Evolutionary conservation across 2,888 invertebrate genomes (phyloP), one percentile per base, ranked within the genome.

Genomic region (Rhopalosiphum nymphaeae): DNA sequence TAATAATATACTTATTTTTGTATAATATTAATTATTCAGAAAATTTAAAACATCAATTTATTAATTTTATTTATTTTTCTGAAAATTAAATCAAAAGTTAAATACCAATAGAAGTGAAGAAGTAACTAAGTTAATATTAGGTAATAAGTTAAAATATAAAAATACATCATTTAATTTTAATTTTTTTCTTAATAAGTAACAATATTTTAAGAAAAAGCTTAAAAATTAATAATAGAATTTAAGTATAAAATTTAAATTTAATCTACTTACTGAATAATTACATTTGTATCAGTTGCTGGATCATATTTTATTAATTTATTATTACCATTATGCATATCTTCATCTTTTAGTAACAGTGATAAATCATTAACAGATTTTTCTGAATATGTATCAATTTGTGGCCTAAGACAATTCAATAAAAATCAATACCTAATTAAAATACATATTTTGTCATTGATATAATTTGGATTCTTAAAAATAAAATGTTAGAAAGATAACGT

Each of bases 181-280:
- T n/a, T n/a, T n/a, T 13, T 67, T n/a, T n/a, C 11, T 67, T 67
- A 46, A 46, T 57, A 25, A 57, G 3, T 16, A 67, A 36, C n/a
- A 67, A n/a, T n/a, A 16, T n/a, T 67, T n/a, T 5, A 67, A n/a
- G 16, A n/a, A 67, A 61, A 67, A 67, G 4, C 67, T n/a, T 67
- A 67, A 67, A n/a, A 67, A 16, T n/a, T 67, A 67, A n/a, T n/a
- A n/a, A 67, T 5, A n/a, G 21, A 46, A 84, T 61, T 89, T 53
- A 42, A 57, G 3, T 42, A 89, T 44, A 57, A 61, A 61, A 78
- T 84, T 42, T 7, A 89, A 57, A 53, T 36, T 36, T 25, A 25
- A 78, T 61, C 0, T 36, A 94, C 93, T 93, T 90, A 93, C 94
- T 94, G 57, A 67, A 94, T 46, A 53, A 94, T 86, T 25, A 94